These are phyloP conservation scores for Madoqua kirkii DNA, from an alignment of 2,113 vertebrate species.

Conservation along the genomic window DNA sequence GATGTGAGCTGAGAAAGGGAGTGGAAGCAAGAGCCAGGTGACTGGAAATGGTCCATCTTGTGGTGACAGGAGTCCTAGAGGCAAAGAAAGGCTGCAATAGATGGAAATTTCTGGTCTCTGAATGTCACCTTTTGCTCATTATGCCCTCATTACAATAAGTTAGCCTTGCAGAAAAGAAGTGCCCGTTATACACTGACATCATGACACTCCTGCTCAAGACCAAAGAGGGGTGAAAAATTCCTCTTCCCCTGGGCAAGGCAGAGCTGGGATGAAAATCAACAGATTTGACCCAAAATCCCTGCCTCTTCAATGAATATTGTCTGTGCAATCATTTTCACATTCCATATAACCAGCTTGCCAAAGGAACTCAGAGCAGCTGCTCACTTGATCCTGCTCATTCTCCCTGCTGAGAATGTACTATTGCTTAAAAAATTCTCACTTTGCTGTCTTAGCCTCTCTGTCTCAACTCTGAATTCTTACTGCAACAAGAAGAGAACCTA, in stretches of 20 bases:
- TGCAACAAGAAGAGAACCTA: neutral
- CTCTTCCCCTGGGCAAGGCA: neutral
- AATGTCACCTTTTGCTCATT: neutral
- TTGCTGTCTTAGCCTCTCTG: neutral
- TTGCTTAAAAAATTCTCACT: neutral
- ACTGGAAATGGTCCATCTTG: neutral
- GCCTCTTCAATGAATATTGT: neutral
- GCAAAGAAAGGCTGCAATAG: neutral
- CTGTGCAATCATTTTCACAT: neutral
- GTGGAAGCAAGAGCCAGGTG: neutral
- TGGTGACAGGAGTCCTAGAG: neutral
- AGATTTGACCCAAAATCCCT: accelerated
- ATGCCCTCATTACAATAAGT: neutral
- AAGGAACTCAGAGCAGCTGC: neutral
- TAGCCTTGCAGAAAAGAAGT: neutral
- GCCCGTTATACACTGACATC: neutral
- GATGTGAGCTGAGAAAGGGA: neutral
- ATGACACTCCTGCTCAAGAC: neutral
- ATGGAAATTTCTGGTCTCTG: neutral
- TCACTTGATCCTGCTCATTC: neutral
- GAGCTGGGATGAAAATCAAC: neutral
- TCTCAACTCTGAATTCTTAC: neutral
- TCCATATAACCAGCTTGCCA: neutral
- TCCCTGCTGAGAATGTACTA: neutral
- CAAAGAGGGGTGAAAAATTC: neutral